A percentile compares a stretch with the other conserved stretches of the same genome.
Evolutionary conservation across 2,797 vertebrate species (phyloP).

Genomic region (Pangasius mekongensis): DNA sequence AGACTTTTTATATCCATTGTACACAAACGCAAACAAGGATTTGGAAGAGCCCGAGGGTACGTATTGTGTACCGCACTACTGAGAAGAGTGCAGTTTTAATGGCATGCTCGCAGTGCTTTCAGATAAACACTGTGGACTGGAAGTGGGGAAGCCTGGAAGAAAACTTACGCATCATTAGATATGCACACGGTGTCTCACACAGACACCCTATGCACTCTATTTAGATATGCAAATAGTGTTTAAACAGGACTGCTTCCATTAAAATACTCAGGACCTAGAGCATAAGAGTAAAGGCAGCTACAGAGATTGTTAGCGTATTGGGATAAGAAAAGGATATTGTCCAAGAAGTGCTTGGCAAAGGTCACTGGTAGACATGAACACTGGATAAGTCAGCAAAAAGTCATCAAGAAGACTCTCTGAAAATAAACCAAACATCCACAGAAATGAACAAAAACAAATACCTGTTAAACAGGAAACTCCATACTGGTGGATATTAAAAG

Average conservation of each 20-base stretch:
- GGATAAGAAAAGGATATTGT: constrained; percentile 89
- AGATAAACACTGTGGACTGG: neutral
- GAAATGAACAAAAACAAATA: neutral
- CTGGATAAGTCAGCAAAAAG: constrained; percentile 94
- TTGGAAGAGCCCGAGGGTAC: constrained; percentile 20
- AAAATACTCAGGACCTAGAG: neutral
- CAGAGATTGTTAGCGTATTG: neutral
- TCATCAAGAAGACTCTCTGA: constrained; percentile 93
- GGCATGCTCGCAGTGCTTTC: neutral
- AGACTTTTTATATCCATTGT: neutral
- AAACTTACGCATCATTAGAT: neutral
- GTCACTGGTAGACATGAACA: constrained; percentile 96
- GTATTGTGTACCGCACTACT: neutral
- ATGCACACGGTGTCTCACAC: neutral
- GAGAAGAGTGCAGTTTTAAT: constrained; percentile 19
- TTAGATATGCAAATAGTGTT: constrained; percentile 8
- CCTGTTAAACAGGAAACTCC: constrained; percentile 5
- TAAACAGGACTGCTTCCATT: neutral
- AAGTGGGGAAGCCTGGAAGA: neutral
- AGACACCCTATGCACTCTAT: neutral
- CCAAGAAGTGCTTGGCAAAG: constrained; percentile 94
- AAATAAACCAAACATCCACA: constrained; percentile 42
- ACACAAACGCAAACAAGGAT: neutral
- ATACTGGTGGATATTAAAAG: neutral
- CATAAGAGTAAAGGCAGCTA: neutral